Evolutionary conservation across 2,888 invertebrate genomes (phyloP).

Genomic region (Cybosia mesomella): DNA sequence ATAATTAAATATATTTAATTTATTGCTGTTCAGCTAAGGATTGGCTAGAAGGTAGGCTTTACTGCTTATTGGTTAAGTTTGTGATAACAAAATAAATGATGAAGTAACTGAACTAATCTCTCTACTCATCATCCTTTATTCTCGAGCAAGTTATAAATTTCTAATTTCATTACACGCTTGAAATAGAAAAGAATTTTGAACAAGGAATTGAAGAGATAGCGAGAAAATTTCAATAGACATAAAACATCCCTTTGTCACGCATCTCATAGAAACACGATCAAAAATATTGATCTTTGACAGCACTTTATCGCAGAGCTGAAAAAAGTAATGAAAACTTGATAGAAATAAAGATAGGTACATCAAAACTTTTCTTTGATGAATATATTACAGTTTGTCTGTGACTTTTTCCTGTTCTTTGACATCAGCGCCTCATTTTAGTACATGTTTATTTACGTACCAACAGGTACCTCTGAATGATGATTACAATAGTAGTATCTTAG

Average conservation of each 20-base stretch:
- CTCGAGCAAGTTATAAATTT: background rate
- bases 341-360: too few species aligned
- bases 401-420: conserved; percentile 32
- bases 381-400: conserved; percentile 33
- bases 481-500: background rate
- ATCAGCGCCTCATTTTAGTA: background rate
- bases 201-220: background rate
- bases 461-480: background rate
- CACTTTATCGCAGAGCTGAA: conserved; percentile 36
- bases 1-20: background rate
- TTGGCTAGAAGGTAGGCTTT: background rate
- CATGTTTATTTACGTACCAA: background rate
- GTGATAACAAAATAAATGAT: background rate
- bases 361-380: conserved; percentile 43
- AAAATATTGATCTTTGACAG: conserved; percentile 35
- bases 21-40: background rate
- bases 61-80: background rate
- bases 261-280: conserved; percentile 25
- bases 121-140: background rate
- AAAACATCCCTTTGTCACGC: conserved; percentile 15
- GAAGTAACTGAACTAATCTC: background rate
- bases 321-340: conserved; percentile 43
- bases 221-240: conserved; percentile 9
- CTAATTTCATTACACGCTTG: background rate
- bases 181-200: conserved; percentile 1